Conservation (phyloP, 2,888 invertebrate genomes). For the Athalia rosae region DNA sequence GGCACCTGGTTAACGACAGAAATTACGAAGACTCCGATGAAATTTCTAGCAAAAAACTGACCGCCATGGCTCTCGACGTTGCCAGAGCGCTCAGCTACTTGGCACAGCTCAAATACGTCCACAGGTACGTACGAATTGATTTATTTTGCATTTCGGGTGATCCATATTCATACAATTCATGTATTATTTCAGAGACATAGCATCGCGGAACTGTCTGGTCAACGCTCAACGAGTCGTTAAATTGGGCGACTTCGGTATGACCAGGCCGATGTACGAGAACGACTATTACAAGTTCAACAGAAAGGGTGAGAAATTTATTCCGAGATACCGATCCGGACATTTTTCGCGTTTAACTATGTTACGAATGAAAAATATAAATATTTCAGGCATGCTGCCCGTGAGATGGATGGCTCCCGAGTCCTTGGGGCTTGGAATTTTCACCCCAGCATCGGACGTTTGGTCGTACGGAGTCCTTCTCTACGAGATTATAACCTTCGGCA, state of each 20-base stretch:
- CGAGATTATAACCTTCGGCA: slow-evolving; percentile 93
- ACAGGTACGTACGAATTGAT: slow-evolving; percentile 79
- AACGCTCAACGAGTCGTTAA: slow-evolving; percentile 83
- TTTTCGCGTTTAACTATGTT: background rate
- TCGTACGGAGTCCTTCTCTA: slow-evolving; percentile 91
- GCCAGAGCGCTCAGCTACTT: slow-evolving; percentile 90
- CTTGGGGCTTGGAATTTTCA: slow-evolving; percentile 87
- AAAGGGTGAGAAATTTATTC: slow-evolving; percentile 76
- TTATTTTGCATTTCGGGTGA: background rate
- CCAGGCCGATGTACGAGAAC: slow-evolving; percentile 89
- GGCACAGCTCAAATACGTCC: slow-evolving; percentile 89
- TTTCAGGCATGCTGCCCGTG: slow-evolving; percentile 85
- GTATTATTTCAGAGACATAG: slow-evolving; percentile 81
- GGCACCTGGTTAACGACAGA: slow-evolving; percentile 85
- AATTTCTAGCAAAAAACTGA: slow-evolving; percentile 86
- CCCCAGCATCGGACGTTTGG: slow-evolving; percentile 93
- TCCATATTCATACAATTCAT: no score
- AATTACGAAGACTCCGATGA: slow-evolving; percentile 82
- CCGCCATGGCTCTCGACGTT: slow-evolving; percentile 91
- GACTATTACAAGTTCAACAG: slow-evolving; percentile 93
- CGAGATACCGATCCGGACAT: background rate
- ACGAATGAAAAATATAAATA: background rate
- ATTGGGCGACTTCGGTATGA: slow-evolving; percentile 95
- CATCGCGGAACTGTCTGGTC: slow-evolving; percentile 86
- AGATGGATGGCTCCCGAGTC: slow-evolving; percentile 97